Percentiles rank a stretch among this genome's conserved stretches.
Conservation (phyloP, 2,888 invertebrate genomes). For the Lasioglossum villosulum region DNA sequence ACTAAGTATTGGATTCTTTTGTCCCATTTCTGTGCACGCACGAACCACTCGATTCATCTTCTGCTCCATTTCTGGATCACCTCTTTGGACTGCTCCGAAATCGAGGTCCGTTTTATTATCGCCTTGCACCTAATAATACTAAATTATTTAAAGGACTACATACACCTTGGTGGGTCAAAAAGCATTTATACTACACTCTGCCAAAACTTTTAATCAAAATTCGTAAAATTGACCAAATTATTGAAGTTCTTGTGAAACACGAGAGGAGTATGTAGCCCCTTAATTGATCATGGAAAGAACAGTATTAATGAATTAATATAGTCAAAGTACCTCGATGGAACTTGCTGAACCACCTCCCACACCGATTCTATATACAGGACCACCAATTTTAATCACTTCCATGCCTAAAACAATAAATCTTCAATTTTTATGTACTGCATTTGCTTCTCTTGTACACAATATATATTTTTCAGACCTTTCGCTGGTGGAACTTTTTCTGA, state of each 20-base stretch:
- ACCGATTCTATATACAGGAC: slow-evolving; percentile 98
- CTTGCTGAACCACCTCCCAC: slow-evolving; percentile 99
- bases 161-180: not conserved
- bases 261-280: too few relatives aligned
- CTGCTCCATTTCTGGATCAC: slow-evolving; percentile 99
- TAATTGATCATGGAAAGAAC: not conserved
- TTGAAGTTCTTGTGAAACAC: too few relatives aligned
- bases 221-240: too few relatives aligned
- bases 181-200: not conserved
- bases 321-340: slow-evolving; percentile 89
- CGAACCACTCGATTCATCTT: slow-evolving; percentile 97
- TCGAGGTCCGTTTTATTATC: slow-evolving; percentile 94
- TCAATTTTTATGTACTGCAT: not conserved
- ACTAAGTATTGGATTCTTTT: slow-evolving; percentile 94
- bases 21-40: slow-evolving; percentile 94
- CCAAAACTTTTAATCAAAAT: not conserved
- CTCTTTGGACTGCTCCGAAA: slow-evolving; percentile 98
- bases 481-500: slow-evolving; percentile 91
- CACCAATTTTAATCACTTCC: slow-evolving; percentile 97
- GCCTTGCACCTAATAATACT: slow-evolving; percentile 90
- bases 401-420: slow-evolving; percentile 87
- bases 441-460: not conserved
- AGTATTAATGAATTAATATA: not conserved
- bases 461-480: slow-evolving; percentile 86
- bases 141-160: slow-evolving; percentile 8